Base-by-base conservation (phyloP, 2,888 invertebrate genomes). In the Aporophyla nigra region DNA sequence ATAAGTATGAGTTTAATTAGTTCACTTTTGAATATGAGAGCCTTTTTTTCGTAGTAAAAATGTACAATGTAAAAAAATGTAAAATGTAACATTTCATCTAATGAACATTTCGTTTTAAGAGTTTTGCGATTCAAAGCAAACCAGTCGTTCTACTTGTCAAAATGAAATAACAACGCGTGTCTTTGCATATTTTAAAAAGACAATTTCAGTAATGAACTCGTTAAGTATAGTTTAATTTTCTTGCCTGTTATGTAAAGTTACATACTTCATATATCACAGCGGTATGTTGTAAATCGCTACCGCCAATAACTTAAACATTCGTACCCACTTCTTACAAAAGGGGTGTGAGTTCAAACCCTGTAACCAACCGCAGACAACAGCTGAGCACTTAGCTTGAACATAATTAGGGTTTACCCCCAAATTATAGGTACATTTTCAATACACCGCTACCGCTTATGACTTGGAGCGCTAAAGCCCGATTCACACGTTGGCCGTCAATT, bases 401-500 rank as follows among this genome's bases (percentile, higher is more conserved):
- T 61, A 68, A 82, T 82, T 67, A 68, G 67, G 69, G 75, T 80
- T 66, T 63, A 67, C 70, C 62, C 80, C n/a, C 19, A 70, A 82
- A 66, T 72, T 43, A 66, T 43, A 71, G 21, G 12, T 0, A 51
- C 21, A 10, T 9, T 67, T 51, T 16, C 33, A 24, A 46, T 33
- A 16, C n/a, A 5, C 27, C 74, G 84, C 72, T 54, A 12, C 33
- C 66, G 63, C 74, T 68, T 75, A 68, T 78, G 43, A 51, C 12
- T 67, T 46, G 43, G 49, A 21, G 54, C 49, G 61, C n/a, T 21
- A 43, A 61, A 51, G 46, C 46, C 19, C 46, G n/a, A 58, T 82
- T 67, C 68, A 78, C 83, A 82, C 86, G 86, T 72, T 77, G 76
- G 75, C 76, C 80, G 74, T 76, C 73, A 79, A 75, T 84, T 86